Percentiles rank a stretch among this genome's conserved stretches.
Evolutionary conservation across 64 coral and sea anemone species (phyloP).

Genomic region (Pocillopora damicornis): DNA sequence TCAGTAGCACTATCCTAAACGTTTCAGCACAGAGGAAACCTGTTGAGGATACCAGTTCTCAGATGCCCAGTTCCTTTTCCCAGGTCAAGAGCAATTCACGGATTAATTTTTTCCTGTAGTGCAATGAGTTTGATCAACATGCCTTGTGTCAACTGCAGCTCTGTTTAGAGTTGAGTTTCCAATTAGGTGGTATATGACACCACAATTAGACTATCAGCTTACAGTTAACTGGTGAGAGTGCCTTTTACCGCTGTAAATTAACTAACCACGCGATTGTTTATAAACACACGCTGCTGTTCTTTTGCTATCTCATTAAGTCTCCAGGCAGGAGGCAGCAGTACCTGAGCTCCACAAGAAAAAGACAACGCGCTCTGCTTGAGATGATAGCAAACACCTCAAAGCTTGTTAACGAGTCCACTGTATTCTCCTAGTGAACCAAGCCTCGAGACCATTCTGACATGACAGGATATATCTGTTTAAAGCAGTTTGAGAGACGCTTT

Average conservation of each 20-base stretch:
- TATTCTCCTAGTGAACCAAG: too few species aligned
- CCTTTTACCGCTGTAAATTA: neutral
- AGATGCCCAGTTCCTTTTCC: neutral
- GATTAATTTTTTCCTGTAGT: slow-evolving; percentile 27
- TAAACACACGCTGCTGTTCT: neutral
- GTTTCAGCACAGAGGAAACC: neutral
- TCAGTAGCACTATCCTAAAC: neutral
- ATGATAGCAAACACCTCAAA: too few species aligned
- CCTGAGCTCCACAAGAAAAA: too few species aligned
- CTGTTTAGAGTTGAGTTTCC: neutral
- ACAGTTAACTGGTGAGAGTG: neutral
- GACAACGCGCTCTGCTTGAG: too few species aligned
- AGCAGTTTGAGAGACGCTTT: too few species aligned
- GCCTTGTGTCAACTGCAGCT: neutral
- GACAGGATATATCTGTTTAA: too few species aligned
- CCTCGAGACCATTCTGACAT: too few species aligned
- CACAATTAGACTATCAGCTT: slow-evolving; percentile 10
- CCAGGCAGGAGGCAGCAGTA: neutral
- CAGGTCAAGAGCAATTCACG: slow-evolving; percentile 36
- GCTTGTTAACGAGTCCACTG: too few species aligned
- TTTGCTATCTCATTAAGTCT: neutral
- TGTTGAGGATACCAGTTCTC: too few species aligned
- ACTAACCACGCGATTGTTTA: neutral
- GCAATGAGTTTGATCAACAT: neutral
- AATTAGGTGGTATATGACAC: neutral